phyloP scores from a whole-genome alignment of 2,888 invertebrate species.

The Neoascia interrupta region DNA sequence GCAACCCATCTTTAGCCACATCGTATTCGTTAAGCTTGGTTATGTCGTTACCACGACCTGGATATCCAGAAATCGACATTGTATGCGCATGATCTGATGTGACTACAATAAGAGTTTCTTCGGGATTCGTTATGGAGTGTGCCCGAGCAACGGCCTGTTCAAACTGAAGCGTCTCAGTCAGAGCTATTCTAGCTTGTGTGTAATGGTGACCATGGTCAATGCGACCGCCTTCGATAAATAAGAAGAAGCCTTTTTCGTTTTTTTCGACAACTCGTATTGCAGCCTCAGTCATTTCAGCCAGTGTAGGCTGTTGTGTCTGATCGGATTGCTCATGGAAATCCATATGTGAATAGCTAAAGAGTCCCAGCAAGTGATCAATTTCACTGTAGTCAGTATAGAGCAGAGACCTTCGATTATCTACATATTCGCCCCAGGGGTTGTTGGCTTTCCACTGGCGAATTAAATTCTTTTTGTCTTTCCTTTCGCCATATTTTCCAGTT shows the following conservation, averaged over 20 bases:
- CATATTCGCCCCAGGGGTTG: slow-evolving; percentile 80
- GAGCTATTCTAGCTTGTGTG: slow-evolving; percentile 83
- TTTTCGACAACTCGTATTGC: slow-evolving; percentile 83
- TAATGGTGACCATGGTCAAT: slow-evolving; percentile 90
- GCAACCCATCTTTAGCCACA: slow-evolving; percentile 73
- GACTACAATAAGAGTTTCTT: slow-evolving; percentile 90
- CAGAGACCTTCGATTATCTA: slow-evolving; percentile 82
- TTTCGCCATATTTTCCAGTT: slow-evolving; percentile 80
- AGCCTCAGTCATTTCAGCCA: slow-evolving; percentile 84
- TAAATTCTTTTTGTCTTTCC: slow-evolving; percentile 84
- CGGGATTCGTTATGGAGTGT: slow-evolving; percentile 81
- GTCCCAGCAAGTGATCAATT: slow-evolving; percentile 81
- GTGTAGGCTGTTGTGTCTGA: slow-evolving; percentile 81
- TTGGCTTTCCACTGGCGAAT: slow-evolving; percentile 84
- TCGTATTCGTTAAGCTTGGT: slow-evolving; percentile 79
- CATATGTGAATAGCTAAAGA: slow-evolving; percentile 81
- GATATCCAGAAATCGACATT: slow-evolving; percentile 87
- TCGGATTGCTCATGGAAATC: slow-evolving; percentile 81
- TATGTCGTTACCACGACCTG: slow-evolving; percentile 81
- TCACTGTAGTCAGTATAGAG: slow-evolving; percentile 78
- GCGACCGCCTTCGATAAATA: slow-evolving; percentile 84
- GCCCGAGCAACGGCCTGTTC: slow-evolving; percentile 85
- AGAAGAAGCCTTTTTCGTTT: slow-evolving; percentile 82
- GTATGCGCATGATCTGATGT: slow-evolving; percentile 90
- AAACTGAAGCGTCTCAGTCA: slow-evolving; percentile 89